Evolutionary conservation across 2,888 invertebrate species (phyloP).

Genomic region (Mesorhabditis spiculigera): DNA sequence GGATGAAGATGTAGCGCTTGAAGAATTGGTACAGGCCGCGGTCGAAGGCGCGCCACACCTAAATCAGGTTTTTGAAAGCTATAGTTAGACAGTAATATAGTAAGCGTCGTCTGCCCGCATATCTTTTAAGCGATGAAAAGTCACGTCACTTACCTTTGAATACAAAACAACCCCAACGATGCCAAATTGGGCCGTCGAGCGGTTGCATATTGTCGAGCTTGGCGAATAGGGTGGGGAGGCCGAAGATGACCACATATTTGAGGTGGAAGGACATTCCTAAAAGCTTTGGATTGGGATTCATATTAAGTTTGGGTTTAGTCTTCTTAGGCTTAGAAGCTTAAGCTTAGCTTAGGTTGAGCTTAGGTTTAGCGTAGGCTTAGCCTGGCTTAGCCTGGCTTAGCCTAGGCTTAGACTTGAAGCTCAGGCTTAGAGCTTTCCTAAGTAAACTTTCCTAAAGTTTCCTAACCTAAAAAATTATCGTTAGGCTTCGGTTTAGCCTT

Average conservation of each 20-base stretch:
- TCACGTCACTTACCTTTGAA: conserved; percentile 53
- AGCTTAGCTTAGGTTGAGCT: conserved; percentile 35
- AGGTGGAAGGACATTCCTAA: conserved; percentile 62
- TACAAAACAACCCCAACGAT: conserved; percentile 61
- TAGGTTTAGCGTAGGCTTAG: conserved; percentile 20
- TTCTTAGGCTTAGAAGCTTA: neutral
- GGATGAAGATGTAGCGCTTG: conserved; percentile 62
- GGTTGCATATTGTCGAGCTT: conserved; percentile 60
- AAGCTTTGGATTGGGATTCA: neutral
- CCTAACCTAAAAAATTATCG: conserved; percentile 52
- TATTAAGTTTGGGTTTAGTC: neutral
- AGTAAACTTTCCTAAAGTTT: conserved; percentile 60
- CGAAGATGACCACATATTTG: conserved; percentile 63
- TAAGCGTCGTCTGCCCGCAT: neutral
- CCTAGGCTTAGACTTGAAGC: conserved; percentile 11
- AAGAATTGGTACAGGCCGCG: conserved; percentile 62
- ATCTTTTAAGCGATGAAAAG: neutral
- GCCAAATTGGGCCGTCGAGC: conserved; percentile 60
- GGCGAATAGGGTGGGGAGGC: conserved; percentile 60
- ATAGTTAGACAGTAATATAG: neutral
- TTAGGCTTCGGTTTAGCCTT: neutral
- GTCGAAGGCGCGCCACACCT: conserved; percentile 63
- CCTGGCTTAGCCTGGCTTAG: conserved; percentile 61
- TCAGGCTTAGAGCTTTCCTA: conserved; percentile 57
- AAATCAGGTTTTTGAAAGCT: neutral